These are phyloP conservation scores for Onychomys torridus DNA, from an alignment of 2,797 vertebrate genomes.

Conservation along the genomic window DNA sequence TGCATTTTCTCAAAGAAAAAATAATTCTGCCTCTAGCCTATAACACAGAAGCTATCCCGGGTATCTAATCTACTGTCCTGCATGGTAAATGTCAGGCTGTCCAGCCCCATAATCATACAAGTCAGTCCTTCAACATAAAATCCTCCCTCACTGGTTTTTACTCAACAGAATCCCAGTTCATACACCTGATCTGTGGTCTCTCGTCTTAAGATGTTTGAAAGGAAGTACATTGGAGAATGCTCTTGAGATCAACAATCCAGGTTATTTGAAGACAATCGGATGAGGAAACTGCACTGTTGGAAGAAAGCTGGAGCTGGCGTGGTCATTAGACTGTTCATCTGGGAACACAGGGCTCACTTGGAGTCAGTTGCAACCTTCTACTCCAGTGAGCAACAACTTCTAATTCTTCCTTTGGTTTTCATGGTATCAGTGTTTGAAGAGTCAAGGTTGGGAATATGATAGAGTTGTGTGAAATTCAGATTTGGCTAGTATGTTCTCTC, in stretches of 20 bases:
- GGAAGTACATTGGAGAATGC: background rate
- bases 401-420: background rate
- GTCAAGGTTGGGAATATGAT: too few relatives aligned
- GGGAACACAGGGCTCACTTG: background rate
- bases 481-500: background rate
- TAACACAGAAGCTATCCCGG: background rate
- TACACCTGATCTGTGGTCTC: background rate
- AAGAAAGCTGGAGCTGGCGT: background rate
- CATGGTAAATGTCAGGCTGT: background rate
- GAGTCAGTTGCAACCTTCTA: background rate
- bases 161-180: background rate
- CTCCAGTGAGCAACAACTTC: too few relatives aligned
- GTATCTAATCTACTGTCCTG: background rate
- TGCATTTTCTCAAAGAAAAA: background rate
- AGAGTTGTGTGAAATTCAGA: background rate
- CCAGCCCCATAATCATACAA: background rate
- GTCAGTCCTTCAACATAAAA: background rate
- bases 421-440: background rate
- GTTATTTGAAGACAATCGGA: background rate
- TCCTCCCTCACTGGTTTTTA: background rate
- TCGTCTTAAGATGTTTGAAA: background rate
- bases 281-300: background rate
- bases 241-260: background rate
- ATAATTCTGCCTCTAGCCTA: background rate
- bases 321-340: background rate